Base-by-base conservation (phyloP, 2,113 vertebrate genomes). In the Nesospiza acunhae region DNA sequence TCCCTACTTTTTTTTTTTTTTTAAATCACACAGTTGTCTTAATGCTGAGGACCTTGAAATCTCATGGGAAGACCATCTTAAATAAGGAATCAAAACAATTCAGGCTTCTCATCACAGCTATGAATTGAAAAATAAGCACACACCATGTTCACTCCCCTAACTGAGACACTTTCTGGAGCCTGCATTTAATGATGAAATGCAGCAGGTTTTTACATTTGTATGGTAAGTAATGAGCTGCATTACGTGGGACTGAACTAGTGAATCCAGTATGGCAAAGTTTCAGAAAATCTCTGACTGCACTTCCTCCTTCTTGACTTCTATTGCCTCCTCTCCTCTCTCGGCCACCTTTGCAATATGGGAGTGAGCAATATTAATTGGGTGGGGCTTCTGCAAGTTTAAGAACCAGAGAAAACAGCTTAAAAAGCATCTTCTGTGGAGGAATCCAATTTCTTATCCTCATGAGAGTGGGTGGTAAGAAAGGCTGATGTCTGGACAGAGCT, bases 51-150 rank as follows among this genome's bases (percentile, higher is more conserved):
- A 81, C 88, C 76, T 94, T 94, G 76, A 93, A 93, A 72, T 84
- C 96, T 80, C 90, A 78, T 60, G 85, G 80, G 95, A 80, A 87
- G 52, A 66, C 60, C 44, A 73, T 78, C 47, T 90, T 58, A 94
- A 95, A 90, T 31, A 73, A 68, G 55, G 90, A 94, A 94, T 68
- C 68, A 93, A 96, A 97, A 87, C 31, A 75, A 87, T 90, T 84
- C 73, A 68, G 31, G 18, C 26, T 96, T 87, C 83, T 95, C 73
- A 84, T 81, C 69, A 87, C 73, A 92, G 31, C 39, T 66, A 76
- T 0, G 1, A 96, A 92, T 92, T 78, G 88, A 92, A 96, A 93
- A 96, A 93, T 44, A 68, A 81, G 37, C 66, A 13, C 13, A 39
- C 30, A 60, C 26, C 26, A 9, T 35, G 15, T 70, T 64, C 63